phyloP scores from a whole-genome alignment of 2,797 vertebrate genomes.

The Acrossocheilus fasciatus region DNA sequence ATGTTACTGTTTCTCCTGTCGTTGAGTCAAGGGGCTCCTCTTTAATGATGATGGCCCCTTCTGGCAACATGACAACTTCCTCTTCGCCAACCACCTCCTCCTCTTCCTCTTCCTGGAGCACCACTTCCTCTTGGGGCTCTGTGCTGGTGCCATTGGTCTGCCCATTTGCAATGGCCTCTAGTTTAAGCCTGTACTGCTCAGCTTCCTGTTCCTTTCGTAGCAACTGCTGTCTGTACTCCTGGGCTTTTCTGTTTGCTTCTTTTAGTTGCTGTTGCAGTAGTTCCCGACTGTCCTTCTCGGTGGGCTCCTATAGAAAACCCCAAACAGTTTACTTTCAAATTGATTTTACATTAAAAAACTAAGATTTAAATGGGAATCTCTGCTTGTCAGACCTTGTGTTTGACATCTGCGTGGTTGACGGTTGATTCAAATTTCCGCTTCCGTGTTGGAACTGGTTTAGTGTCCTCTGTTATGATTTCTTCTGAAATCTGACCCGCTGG shows the following conservation, averaged over 20 bases:
- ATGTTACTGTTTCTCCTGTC: conserved; percentile 56
- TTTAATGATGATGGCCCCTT: conserved; percentile 65
- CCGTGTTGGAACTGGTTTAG: conserved; percentile 66
- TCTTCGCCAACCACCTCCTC: conserved; percentile 48
- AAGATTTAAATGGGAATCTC: neutral
- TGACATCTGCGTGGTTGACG: conserved; percentile 60
- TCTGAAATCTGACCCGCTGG: conserved; percentile 78
- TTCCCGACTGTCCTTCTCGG: conserved; percentile 51
- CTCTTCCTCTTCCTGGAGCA: conserved; percentile 57
- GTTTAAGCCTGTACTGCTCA: conserved; percentile 73
- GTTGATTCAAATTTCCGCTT: conserved; percentile 69
- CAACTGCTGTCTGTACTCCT: conserved; percentile 79
- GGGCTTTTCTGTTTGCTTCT: conserved; percentile 77
- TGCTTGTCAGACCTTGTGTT: conserved; percentile 51
- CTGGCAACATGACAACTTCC: conserved; percentile 58
- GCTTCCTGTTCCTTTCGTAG: conserved; percentile 80
- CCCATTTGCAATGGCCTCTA: conserved; percentile 73
- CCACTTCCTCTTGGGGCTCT: conserved; percentile 49
- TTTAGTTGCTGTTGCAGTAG: conserved; percentile 65
- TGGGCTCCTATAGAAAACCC: neutral
- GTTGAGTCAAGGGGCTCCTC: conserved; percentile 65
- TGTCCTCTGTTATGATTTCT: conserved; percentile 70
- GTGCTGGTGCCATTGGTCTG: conserved; percentile 54
- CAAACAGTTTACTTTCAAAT: neutral
- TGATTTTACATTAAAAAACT: neutral